phyloP scores from a whole-genome alignment of 2,797 vertebrate species.

The Simalia tracyae region DNA sequence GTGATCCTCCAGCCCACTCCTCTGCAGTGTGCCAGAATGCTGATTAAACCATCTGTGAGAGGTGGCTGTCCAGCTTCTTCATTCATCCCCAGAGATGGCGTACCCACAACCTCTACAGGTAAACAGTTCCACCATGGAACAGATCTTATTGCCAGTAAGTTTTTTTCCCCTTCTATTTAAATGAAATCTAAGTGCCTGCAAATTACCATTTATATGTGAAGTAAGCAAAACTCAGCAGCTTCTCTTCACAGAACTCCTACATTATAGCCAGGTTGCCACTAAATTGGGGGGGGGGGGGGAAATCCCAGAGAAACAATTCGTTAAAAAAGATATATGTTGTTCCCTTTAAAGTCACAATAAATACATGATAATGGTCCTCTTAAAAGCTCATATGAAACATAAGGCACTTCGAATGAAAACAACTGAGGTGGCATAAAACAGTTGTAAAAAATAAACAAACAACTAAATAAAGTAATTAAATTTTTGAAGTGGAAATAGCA shows the following conservation, averaged over 20 bases:
- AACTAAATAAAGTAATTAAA: no score
- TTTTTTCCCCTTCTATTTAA: not conserved
- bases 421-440: not conserved
- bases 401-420: not conserved
- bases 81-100: not conserved
- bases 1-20: no score
- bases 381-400: not conserved
- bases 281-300: not conserved
- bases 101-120: not conserved
- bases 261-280: not conserved
- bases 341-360: not conserved
- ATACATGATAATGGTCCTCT: not conserved
- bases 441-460: not conserved
- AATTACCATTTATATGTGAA: not conserved
- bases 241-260: not conserved
- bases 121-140: not conserved
- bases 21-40: no score
- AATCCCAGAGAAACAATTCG: not conserved
- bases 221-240: not conserved
- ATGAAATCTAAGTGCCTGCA: not conserved
- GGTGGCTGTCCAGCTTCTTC: no score
- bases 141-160: not conserved
- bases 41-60: no score
- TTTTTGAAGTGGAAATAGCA: not conserved
- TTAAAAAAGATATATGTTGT: not conserved